Percentiles rank a stretch among this genome's conserved stretches.
phyloP scores from a whole-genome alignment of 2,888 invertebrate genomes.

The Elgonia sp. region DNA sequence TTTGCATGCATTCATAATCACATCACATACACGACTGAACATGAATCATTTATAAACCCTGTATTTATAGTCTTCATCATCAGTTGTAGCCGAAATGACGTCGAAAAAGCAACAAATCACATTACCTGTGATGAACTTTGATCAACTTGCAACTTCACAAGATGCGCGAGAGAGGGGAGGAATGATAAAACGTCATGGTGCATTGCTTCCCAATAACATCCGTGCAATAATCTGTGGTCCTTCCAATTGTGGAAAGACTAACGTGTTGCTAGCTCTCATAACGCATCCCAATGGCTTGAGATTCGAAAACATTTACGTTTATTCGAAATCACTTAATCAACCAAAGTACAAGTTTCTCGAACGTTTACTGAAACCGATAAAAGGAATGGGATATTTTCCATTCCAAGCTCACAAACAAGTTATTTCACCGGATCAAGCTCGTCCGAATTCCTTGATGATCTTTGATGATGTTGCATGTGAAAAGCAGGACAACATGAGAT shows the following conservation, averaged over 20 bases:
- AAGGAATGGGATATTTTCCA: slow-evolving; percentile 62
- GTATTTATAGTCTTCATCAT: slow-evolving; percentile 6
- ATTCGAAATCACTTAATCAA: slow-evolving; percentile 77
- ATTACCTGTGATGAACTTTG: slow-evolving; percentile 12
- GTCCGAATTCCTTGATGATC: slow-evolving; percentile 21
- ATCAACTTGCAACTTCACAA: slow-evolving; percentile 2
- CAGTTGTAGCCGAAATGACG: slow-evolving; percentile 17
- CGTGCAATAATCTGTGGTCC: slow-evolving; percentile 36
- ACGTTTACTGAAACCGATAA: slow-evolving; percentile 70
- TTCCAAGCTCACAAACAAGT: slow-evolving; percentile 46
- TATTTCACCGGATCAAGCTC: slow-evolving; percentile 38
- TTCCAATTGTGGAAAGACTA: slow-evolving; percentile 36
- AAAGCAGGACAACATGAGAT: slow-evolving; percentile 15
- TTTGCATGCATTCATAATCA: slow-evolving; percentile 2
- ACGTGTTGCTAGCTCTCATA: slow-evolving; percentile 81
- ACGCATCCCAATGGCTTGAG: slow-evolving; percentile 82
- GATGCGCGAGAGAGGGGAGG: background rate
- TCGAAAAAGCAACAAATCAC: slow-evolving; percentile 2
- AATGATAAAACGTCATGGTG: slow-evolving; percentile 65
- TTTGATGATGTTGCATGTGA: slow-evolving; percentile 58
- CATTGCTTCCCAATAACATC: slow-evolving; percentile 63
- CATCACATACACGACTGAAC: background rate
- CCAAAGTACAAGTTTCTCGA: slow-evolving; percentile 76
- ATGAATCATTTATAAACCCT: background rate
- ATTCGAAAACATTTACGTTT: slow-evolving; percentile 85